Percentiles rank a stretch among this genome's conserved stretches.
These are phyloP conservation scores for Ferdinandea cuprea DNA, from an alignment of 2,888 invertebrate genomes.

Conservation along the genomic window DNA sequence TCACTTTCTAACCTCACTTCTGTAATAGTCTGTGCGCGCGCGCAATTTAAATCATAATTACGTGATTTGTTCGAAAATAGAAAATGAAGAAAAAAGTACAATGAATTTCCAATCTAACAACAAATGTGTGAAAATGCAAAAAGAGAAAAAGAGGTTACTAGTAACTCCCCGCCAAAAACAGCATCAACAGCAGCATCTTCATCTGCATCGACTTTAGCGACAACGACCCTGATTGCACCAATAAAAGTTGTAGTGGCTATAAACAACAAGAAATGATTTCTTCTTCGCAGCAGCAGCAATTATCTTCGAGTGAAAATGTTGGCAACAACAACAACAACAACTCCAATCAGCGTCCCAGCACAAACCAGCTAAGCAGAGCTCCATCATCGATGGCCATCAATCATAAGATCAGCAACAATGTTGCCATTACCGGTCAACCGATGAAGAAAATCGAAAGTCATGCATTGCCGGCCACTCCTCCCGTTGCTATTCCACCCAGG, in stretches of 20 bases:
- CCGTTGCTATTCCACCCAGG: constrained; percentile 78
- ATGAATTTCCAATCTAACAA: constrained; percentile 68
- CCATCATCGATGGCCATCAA: constrained; percentile 73
- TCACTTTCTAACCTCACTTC: constrained; percentile 70
- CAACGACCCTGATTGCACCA: constrained; percentile 40
- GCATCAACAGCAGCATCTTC: constrained; percentile 56
- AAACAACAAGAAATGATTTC: constrained; percentile 65
- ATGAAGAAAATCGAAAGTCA: constrained; percentile 73
- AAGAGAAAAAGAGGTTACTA: constrained; percentile 51
- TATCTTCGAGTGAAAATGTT: constrained; percentile 60
- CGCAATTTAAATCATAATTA: constrained; percentile 65
- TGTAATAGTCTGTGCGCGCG: constrained; percentile 14
- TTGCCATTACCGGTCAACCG: constrained; percentile 35
- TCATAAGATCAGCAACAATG: constrained; percentile 59
- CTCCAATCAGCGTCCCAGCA: constrained; percentile 50
- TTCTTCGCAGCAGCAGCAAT: constrained; percentile 61
- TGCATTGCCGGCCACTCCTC: constrained; percentile 70
- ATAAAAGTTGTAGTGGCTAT: constrained; percentile 23
- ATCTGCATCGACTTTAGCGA: constrained; percentile 62
- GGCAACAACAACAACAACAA: constrained; percentile 48
- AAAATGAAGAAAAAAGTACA: constrained; percentile 26
- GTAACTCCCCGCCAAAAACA: constrained; percentile 66
- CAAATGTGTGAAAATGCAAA: constrained; percentile 82
- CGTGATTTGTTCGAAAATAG: constrained; percentile 40
- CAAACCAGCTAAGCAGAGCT: constrained; percentile 59